A percentile compares a stretch with the other conserved stretches of the same genome.
Conservation (phyloP, 2,113 vertebrate species). For the Aspidoscelis tigris region DNA sequence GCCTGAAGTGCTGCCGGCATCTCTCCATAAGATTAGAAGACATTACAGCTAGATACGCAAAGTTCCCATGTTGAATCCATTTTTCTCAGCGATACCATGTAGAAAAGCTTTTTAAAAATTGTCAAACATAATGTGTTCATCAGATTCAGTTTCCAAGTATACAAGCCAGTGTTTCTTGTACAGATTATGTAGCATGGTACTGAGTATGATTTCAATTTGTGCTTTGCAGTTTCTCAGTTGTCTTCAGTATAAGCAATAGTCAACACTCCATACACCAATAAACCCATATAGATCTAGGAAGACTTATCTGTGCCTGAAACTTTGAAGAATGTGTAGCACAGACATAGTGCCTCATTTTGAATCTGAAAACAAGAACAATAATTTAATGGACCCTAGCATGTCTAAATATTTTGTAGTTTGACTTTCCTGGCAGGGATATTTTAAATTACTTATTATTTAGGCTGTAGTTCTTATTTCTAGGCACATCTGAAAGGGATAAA, state of each 20-base stretch:
- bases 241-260: no score
- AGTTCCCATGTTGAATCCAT: background rate
- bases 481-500: background rate
- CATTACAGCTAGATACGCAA: background rate
- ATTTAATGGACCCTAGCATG: background rate
- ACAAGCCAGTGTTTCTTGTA: no score
- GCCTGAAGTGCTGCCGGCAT: no score
- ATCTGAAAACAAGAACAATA: background rate
- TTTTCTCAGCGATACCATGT: background rate
- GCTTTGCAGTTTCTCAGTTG: no score
- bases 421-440: background rate
- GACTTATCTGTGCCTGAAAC: no score
- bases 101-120: background rate
- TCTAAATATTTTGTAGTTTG: background rate
- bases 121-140: background rate
- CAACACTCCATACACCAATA: no score
- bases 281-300: no score
- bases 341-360: background rate
- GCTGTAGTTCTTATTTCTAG: background rate
- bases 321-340: background rate
- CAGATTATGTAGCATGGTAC: no score
- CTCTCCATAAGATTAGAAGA: background rate
- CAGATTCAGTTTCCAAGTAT: background rate
- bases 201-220: no score
- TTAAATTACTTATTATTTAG: background rate